Evolutionary conservation across 2,113 vertebrate species (phyloP).

Genomic region (Martes martes): DNA sequence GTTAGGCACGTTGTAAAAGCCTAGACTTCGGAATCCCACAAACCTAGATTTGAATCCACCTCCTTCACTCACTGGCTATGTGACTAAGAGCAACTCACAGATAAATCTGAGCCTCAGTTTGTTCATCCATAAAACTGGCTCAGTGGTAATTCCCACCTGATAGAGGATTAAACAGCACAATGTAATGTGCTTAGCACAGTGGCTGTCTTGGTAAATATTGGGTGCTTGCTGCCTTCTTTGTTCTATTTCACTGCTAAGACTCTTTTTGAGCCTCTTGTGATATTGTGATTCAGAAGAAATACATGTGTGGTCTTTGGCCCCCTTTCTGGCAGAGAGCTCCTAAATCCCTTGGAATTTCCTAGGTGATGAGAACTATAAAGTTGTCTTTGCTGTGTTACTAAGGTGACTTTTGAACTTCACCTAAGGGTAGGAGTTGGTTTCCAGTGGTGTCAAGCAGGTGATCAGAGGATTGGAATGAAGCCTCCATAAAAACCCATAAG

Average conservation of each 20-base stretch:
- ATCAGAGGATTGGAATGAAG: background rate
- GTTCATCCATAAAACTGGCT: background rate
- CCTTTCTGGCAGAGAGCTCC: background rate
- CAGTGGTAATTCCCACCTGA: background rate
- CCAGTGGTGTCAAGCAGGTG: background rate
- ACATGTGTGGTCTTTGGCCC: background rate
- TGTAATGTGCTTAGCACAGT: accelerated
- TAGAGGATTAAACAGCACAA: background rate
- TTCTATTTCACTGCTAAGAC: background rate
- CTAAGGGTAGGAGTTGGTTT: background rate
- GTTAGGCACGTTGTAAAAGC: background rate
- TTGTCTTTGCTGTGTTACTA: background rate
- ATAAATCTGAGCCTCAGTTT: background rate
- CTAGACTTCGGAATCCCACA: too few relatives aligned
- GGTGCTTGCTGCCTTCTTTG: background rate
- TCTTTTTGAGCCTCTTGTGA: background rate
- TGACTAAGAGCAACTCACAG: background rate
- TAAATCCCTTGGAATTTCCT: background rate
- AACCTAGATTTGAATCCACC: background rate
- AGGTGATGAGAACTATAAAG: background rate
- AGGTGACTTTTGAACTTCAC: background rate
- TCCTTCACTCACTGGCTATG: background rate
- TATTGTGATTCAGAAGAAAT: background rate
- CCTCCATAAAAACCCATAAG: background rate
- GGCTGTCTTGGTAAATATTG: background rate